A percentile compares a stretch with the other conserved stretches of the same genome.
Conservation (phyloP, 2,797 vertebrate species). For the Anas bernieri region DNA sequence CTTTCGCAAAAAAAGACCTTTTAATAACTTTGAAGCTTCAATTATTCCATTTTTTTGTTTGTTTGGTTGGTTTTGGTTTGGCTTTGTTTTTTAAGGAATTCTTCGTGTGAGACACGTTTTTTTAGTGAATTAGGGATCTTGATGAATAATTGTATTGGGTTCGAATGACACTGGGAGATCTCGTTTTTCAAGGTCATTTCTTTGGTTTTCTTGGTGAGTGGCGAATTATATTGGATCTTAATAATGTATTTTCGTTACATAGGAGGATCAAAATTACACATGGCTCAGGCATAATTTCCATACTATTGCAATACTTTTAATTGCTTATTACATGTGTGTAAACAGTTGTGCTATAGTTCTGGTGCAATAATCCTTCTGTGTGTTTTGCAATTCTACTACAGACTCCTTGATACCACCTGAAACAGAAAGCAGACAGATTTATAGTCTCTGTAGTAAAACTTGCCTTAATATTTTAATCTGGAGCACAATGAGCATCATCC, state of each 20-base stretch:
- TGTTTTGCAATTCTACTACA: neutral
- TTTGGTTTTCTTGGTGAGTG: slow-evolving; percentile 8
- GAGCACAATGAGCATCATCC: neutral
- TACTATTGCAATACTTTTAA: neutral
- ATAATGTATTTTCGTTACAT: neutral
- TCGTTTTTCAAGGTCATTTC: slow-evolving; percentile 6
- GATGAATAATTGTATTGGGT: neutral
- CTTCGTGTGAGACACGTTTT: neutral
- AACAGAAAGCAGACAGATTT: neutral
- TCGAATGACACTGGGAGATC: neutral
- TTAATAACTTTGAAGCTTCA: neutral
- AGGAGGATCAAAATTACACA: neutral
- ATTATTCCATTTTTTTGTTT: neutral
- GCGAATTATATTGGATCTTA: neutral
- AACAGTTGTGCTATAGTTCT: neutral
- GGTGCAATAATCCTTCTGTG: neutral
- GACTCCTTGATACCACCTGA: neutral
- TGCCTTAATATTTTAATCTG: slow-evolving; percentile 9
- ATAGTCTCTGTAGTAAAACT: neutral
- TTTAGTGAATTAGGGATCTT: neutral
- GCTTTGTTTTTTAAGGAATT: neutral
- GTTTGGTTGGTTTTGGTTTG: neutral
- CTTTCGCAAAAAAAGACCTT: neutral
- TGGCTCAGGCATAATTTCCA: neutral
- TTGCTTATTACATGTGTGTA: neutral